These are phyloP conservation scores for Wasmannia auropunctata DNA, from an alignment of 1,140 invertebrate genomes.

Conservation along the genomic window DNA sequence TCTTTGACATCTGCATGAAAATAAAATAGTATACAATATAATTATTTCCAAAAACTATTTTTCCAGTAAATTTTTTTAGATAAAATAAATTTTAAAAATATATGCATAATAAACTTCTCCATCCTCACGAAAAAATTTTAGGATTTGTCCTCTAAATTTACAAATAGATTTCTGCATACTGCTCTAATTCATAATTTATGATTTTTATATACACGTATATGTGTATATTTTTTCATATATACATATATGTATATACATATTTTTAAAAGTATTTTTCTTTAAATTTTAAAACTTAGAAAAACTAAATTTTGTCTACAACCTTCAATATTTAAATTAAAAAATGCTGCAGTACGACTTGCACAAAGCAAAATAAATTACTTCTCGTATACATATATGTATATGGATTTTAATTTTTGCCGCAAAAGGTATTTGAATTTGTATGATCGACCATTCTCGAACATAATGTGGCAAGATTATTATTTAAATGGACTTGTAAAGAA, in stretches of 20 bases:
- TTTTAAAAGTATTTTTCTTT: neutral
- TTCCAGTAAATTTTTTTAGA: neutral
- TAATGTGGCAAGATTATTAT: constrained; percentile 17
- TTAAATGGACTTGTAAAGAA: constrained; percentile 26
- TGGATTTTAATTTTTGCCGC: neutral
- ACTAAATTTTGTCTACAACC: neutral
- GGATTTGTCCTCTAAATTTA: neutral
- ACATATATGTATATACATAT: no score
- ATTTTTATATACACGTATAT: neutral
- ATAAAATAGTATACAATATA: neutral
- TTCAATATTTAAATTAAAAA: neutral
- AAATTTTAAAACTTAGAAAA: neutral
- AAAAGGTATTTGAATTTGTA: neutral
- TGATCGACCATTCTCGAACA: neutral
- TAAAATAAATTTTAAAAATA: neutral
- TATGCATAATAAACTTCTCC: neutral
- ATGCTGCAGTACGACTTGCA: neutral
- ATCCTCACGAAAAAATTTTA: neutral
- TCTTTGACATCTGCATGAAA: constrained; percentile 20
- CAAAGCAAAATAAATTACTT: neutral
- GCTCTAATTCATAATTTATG: neutral
- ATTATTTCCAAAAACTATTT: neutral
- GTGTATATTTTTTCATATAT: no score
- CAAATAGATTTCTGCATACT: neutral
- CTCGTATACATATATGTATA: neutral